Evolutionary conservation across 1,140 invertebrate genomes (phyloP), one percentile per base, ranked within the genome.

Genomic region (Drosophila pallidifrons): DNA sequence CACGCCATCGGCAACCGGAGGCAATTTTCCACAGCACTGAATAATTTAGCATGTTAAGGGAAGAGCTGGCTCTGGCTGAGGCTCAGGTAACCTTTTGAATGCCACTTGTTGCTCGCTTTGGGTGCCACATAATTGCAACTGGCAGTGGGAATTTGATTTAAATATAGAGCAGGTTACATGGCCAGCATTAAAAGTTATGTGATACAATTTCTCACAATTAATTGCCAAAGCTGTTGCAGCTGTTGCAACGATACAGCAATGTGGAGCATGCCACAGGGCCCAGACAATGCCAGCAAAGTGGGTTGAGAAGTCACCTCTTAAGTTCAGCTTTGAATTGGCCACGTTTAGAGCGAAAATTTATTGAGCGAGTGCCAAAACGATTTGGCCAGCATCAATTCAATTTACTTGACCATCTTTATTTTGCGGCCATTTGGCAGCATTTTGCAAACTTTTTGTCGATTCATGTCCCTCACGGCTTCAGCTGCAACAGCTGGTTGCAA

Each of bases 1-100:
- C 49, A 70, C 51, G 77, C 54, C 55, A 51, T 45, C 68, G 51
- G 41, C 55, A 72, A 82, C 82, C 82, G 83, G 83, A 87, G 82
- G 82, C 83, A 87, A 83, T 88, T 87, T 88, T 88, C 82, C 82
- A 74, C 45, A 55, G 68, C 63, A 73, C 57, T 76, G 67, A 66
- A 61, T 70, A 46, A 73, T 71, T 69, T 55, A 61, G 66, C 41
- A 60, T 15, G 20, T 8, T 3, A 13, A 47, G 20, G 28, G 54
- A 45, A 41, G 46, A 25, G 52, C 10, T 6, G 28, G 28, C 4
- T 25, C 16, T 16, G 47, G 13, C 10, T 30, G 13, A 1, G 13
- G 32, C 8, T 5, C 54, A 43, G 59, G 75, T 38, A 67, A 47
- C 59, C 67, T 25, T 68, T 54, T 60, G 54, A 66, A 28, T 52